A percentile compares a stretch with the other conserved stretches of the same genome.
phyloP scores from a whole-genome alignment of 2,888 invertebrate genomes.

The Apeira syringaria region DNA sequence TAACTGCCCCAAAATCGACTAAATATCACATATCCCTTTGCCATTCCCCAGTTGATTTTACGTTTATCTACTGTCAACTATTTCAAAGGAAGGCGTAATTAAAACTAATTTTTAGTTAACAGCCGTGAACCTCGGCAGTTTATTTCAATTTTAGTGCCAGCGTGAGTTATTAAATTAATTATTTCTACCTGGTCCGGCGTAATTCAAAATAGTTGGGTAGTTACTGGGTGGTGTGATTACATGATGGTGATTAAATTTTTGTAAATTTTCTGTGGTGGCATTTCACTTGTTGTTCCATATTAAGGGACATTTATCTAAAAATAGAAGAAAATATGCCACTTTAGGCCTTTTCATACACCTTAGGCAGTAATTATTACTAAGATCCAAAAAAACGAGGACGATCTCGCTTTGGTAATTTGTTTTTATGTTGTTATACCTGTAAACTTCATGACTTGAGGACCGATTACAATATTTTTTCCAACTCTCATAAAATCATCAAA shows the following conservation, averaged over 20 bases:
- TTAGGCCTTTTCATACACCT: too few species aligned
- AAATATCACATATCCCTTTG: not conserved
- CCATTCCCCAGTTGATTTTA: conserved; percentile 3
- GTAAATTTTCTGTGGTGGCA: not conserved
- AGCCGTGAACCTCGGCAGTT: conserved; percentile 28
- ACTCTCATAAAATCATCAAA: too few species aligned
- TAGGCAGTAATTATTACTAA: too few species aligned
- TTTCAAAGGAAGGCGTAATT: conserved; percentile 22
- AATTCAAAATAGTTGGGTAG: conserved; percentile 16
- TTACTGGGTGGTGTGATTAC: conserved; percentile 1
- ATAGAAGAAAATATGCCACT: too few species aligned
- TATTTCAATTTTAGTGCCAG: conserved; percentile 27
- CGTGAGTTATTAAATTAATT: conserved; percentile 35
- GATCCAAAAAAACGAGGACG: too few species aligned
- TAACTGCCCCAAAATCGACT: conserved; percentile 1
- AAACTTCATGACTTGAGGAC: too few species aligned
- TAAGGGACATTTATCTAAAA: too few species aligned
- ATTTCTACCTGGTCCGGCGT: conserved; percentile 26
- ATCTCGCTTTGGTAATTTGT: too few species aligned
- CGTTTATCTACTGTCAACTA: conserved; percentile 14
- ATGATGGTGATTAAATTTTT: not conserved
- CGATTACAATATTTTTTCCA: too few species aligned
- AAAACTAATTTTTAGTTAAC: conserved; percentile 30
- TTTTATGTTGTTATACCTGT: too few species aligned
- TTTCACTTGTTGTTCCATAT: too few species aligned